phyloP scores from a whole-genome alignment of 2,113 vertebrate species.

The Nothoprocta perdicaria region DNA sequence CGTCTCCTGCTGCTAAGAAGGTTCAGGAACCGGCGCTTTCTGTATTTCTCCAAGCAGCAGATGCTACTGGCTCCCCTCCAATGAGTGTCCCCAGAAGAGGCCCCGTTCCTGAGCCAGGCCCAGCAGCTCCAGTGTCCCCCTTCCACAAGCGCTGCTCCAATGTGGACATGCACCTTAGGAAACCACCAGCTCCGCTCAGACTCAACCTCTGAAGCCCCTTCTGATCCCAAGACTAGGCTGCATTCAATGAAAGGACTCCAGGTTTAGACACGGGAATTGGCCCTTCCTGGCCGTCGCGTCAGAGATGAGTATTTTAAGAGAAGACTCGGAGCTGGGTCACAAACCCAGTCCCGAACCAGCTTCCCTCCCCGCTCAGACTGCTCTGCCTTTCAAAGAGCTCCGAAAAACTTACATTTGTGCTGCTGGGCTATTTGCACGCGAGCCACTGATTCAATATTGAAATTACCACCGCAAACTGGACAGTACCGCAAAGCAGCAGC shows the following conservation, averaged over 20 bases:
- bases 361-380: background rate
- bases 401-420: accelerated
- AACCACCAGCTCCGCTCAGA: background rate
- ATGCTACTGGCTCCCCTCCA: background rate
- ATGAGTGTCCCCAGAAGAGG: accelerated
- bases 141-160: accelerated
- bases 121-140: background rate
- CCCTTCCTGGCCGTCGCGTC: accelerated
- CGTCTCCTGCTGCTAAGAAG: accelerated
- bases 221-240: background rate
- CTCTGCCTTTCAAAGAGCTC: background rate
- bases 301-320: background rate
- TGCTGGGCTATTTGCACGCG: background rate
- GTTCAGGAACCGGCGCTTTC: accelerated
- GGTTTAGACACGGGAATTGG: background rate
- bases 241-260: background rate
- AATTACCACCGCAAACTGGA: background rate
- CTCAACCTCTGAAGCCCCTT: background rate
- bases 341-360: accelerated
- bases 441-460: background rate
- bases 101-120: background rate
- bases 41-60: background rate
- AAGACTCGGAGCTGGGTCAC: background rate
- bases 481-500: background rate
- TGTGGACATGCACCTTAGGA: background rate